Evolutionary conservation across 2,113 vertebrate genomes (phyloP).

Genomic region (Gymnobelideus leadbeateri): DNA sequence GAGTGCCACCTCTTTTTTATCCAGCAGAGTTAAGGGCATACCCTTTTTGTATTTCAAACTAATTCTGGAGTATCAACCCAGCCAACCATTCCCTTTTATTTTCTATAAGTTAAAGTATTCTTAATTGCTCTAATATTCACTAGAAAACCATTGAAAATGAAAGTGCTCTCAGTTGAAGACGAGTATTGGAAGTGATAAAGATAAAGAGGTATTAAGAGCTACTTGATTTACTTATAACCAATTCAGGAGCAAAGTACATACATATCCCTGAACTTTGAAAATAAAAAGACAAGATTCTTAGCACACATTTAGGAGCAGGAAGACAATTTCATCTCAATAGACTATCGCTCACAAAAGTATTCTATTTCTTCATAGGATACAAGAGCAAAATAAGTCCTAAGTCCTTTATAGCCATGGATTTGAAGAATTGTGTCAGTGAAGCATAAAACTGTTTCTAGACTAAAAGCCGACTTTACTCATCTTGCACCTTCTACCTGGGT

Average conservation of each 20-base stretch:
- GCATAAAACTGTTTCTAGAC: slow-evolving; percentile 15
- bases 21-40: slow-evolving; percentile 28
- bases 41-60: slow-evolving; percentile 52
- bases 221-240: slow-evolving; percentile 67
- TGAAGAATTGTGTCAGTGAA: slow-evolving; percentile 44
- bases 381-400: slow-evolving; percentile 10
- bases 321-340: slow-evolving; percentile 50
- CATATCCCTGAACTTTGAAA: slow-evolving; percentile 58
- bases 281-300: slow-evolving; percentile 57
- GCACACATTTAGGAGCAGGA: slow-evolving; percentile 48
- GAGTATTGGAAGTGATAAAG: slow-evolving; percentile 42
- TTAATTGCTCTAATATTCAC: slow-evolving; percentile 72
- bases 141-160: slow-evolving; percentile 55
- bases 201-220: slow-evolving; percentile 69
- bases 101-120: slow-evolving; percentile 52
- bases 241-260: slow-evolving; percentile 47
- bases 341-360: slow-evolving; percentile 49
- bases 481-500: slow-evolving; percentile 11
- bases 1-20: slow-evolving; percentile 44
- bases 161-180: slow-evolving; percentile 63
- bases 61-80: slow-evolving; percentile 57
- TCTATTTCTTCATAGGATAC: slow-evolving; percentile 38
- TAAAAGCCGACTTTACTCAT: slow-evolving; percentile 8
- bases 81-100: slow-evolving; percentile 23
- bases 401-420: slow-evolving; percentile 24